These are phyloP conservation scores for Lethenteron camtschaticum DNA, from an alignment of 2,113 vertebrate genomes.

Conservation along the genomic window DNA sequence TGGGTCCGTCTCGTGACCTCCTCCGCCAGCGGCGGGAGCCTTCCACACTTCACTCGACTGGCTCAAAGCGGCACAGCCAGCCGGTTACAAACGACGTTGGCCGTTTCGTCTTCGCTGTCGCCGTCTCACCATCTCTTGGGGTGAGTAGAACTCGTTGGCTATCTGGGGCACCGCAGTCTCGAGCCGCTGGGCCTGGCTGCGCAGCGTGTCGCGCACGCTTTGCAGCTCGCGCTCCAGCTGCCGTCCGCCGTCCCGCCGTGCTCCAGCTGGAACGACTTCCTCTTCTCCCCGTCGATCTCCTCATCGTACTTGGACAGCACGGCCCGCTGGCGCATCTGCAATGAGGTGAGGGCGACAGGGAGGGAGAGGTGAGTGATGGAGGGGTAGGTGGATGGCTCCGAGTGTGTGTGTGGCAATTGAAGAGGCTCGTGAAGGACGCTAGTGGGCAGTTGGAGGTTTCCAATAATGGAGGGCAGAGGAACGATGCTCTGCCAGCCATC, in stretches of 20 bases:
- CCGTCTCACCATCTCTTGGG: slow-evolving; percentile 41
- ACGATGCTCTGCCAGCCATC: too few relatives aligned
- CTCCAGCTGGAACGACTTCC: slow-evolving; percentile 41
- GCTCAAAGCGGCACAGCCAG: too few relatives aligned
- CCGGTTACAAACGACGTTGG: too few relatives aligned
- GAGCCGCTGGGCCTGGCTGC: slow-evolving; percentile 42
- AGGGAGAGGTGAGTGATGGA: neutral
- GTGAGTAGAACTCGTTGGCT: slow-evolving; percentile 51
- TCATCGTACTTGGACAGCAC: slow-evolving; percentile 63
- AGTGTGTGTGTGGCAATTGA: too few relatives aligned
- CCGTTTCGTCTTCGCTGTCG: too few relatives aligned
- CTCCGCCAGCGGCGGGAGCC: too few relatives aligned
- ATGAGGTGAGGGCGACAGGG: neutral
- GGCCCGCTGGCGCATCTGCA: slow-evolving; percentile 27
- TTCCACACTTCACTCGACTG: too few relatives aligned
- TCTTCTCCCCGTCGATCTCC: slow-evolving; percentile 60
- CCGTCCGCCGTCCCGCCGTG: slow-evolving; percentile 34
- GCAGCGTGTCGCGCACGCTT: slow-evolving; percentile 35
- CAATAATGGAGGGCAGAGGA: too few relatives aligned
- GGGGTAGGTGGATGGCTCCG: neutral
- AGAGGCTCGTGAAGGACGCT: too few relatives aligned
- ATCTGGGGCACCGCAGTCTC: slow-evolving; percentile 27
- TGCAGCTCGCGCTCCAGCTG: slow-evolving; percentile 43
- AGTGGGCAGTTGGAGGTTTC: too few relatives aligned
- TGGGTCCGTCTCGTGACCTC: too few relatives aligned